phyloP scores from a whole-genome alignment of 2,888 invertebrate genomes.

The Furcula furcula region DNA sequence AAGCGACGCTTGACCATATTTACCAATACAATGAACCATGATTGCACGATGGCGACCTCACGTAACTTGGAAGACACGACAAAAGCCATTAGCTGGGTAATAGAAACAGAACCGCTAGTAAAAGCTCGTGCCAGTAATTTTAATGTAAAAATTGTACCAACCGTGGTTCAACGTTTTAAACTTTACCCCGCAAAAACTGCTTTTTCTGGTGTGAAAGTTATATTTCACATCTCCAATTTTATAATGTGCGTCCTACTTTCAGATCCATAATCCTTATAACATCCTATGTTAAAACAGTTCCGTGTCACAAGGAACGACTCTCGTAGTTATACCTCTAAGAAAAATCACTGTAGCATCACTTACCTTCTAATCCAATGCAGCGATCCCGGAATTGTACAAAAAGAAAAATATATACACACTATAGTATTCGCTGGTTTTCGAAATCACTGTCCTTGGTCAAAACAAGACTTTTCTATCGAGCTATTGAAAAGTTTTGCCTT shows the following conservation, averaged over 20 bases:
- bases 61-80: no score
- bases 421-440: slow-evolving; percentile 42
- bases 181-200: slow-evolving; percentile 10
- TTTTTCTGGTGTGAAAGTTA: slow-evolving; percentile 34
- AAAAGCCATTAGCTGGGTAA: no score
- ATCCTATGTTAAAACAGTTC: slow-evolving; percentile 8
- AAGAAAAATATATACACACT: slow-evolving; percentile 44
- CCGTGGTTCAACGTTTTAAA: no score
- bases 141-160: no score
- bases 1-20: no score
- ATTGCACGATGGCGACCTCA: no score
- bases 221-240: slow-evolving; percentile 27
- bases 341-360: no score
- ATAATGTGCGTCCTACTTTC: slow-evolving; percentile 28
- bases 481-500: slow-evolving; percentile 28
- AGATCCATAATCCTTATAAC: slow-evolving; percentile 25
- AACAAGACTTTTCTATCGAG: slow-evolving; percentile 46
- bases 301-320: no score
- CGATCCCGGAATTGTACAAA: slow-evolving; percentile 64
- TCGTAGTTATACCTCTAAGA: no score
- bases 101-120: no score
- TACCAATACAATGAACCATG: no score
- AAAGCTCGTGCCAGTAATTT: no score
- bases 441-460: slow-evolving; percentile 61
- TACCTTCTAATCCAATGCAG: slow-evolving; percentile 46